Percentiles rank a stretch among this genome's conserved stretches.
These are phyloP conservation scores for Andrena bucephala DNA, from an alignment of 2,888 invertebrate genomes.

Conservation along the genomic window DNA sequence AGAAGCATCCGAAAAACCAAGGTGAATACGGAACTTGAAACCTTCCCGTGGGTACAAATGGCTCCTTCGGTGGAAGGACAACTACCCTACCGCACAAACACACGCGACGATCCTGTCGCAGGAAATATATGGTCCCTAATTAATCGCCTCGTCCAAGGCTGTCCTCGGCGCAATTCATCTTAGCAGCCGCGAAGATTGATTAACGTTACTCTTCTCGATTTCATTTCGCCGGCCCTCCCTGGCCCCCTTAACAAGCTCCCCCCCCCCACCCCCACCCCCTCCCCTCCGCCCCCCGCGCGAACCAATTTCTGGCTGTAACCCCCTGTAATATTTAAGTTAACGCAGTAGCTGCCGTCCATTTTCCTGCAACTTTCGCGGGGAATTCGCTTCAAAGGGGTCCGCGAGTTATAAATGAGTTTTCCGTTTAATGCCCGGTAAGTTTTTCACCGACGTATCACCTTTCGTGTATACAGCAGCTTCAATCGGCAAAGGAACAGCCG, in stretches of 20 bases:
- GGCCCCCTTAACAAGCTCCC: conserved; percentile 29
- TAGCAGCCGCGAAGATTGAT: conserved; percentile 69
- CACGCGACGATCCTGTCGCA: conserved; percentile 3
- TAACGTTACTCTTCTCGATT: conserved; percentile 62
- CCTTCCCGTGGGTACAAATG: conserved; percentile 6
- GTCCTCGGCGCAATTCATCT: conserved; percentile 63
- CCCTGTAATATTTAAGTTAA: neutral
- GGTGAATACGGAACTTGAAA: neutral
- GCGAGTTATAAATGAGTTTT: conserved; percentile 37
- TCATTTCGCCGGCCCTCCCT: conserved; percentile 45
- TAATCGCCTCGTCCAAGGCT: conserved; percentile 44
- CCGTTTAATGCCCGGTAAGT: conserved; percentile 39
- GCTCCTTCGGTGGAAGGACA: neutral
- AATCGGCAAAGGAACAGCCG: conserved; percentile 15
- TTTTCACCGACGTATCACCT: conserved; percentile 16
- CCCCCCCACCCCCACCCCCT: no score
- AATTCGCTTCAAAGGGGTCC: neutral
- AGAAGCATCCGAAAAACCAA: neutral
- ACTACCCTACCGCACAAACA: neutral
- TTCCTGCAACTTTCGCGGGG: neutral
- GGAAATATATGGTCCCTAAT: conserved; percentile 38
- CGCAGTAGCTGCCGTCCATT: neutral
- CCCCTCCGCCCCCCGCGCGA: conserved; percentile 33
- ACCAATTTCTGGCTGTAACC: neutral
- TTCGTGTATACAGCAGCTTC: conserved; percentile 33